Evolutionary conservation across 2,113 vertebrate species (phyloP), one percentile per base, ranked within the genome.

Genomic region (Callithrix jacchus): DNA sequence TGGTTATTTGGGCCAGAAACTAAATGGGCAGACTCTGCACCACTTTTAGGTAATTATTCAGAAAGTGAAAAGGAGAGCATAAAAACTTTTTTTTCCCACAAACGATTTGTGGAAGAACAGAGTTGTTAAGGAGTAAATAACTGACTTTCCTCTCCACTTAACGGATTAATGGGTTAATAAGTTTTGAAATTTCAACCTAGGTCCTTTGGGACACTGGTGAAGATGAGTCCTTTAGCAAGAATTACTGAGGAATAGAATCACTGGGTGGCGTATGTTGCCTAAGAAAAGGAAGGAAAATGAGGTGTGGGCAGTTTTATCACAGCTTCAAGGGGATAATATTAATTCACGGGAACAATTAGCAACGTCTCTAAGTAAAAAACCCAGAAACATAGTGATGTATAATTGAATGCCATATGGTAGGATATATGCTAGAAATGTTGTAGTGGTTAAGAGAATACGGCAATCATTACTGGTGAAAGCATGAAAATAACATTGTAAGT

Each of bases 401-500:
- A 3, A 13, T 2, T 8, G 16, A 52, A 71, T 2, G 61, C 1
- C 20, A 42, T 5, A 20, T 0, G 11, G 40, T 12, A 42, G 23
- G 40, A 21, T 0, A 0, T 23, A 8, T 0, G 12, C 80, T 68
- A 4, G 56, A 21, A n/a, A 6, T 1, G 10, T 35, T 32, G 54
- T 0, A 14, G 80, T 37, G 2, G 18, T 23, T 17, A 1, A 13
- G 68, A 58, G 27, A 21, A 45, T 0, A 21, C 49, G 45, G 37
- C 21, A 21, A 14, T 13, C 3, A 0, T 14, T 7, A 3, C 4
- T 0, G 1, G 49, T 0, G 11, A 77, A 8, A 16, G 27, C 21
- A 8, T 2, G 11, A 35, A 27, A 32, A 11, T 2, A 27, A 27
- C 66, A 20, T 0, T 0, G 2, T 0, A 2, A 0, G 18, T 35